Evolutionary conservation across 2,797 vertebrate species (phyloP).

Genomic region (Pelochelys cantorii): DNA sequence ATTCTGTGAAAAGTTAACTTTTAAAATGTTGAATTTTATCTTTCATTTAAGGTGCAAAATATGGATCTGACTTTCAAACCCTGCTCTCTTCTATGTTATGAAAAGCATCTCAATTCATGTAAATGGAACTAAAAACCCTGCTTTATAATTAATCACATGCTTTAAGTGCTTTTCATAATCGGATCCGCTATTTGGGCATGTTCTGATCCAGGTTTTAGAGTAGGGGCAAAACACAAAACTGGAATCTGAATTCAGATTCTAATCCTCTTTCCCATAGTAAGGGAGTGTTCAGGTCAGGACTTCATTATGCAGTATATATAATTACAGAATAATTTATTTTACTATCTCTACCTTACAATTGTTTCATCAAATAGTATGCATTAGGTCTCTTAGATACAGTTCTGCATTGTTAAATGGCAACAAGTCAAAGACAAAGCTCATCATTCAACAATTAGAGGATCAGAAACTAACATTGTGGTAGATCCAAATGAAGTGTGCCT

Average conservation of each 20-base stretch:
- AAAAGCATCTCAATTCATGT: constrained; percentile 52
- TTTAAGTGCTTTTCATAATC: constrained; percentile 69
- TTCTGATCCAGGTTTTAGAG: constrained; percentile 16
- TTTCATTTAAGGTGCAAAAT: constrained; percentile 37
- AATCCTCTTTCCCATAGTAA: constrained; percentile 61
- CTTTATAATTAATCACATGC: constrained; percentile 61
- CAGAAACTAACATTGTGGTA: constrained; percentile 61
- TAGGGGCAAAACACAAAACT: constrained; percentile 61
- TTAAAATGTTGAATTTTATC: constrained; percentile 23
- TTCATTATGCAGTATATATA: constrained; percentile 54
- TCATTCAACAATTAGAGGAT: constrained; percentile 63
- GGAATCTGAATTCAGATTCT: constrained; percentile 64
- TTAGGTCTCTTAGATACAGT: constrained; percentile 30
- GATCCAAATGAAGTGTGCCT: constrained; percentile 41
- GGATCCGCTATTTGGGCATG: constrained; percentile 62
- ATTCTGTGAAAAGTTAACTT: constrained; percentile 9
- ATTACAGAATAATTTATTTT: constrained; percentile 63
- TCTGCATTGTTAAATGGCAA: constrained; percentile 69
- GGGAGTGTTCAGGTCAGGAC: constrained; percentile 48
- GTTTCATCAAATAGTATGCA: constrained; percentile 21
- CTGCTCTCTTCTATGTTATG: constrained; percentile 3
- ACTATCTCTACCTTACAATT: constrained; percentile 24
- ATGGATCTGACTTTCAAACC: constrained; percentile 37
- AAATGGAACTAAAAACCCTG: constrained; percentile 47
- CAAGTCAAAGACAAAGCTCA: constrained; percentile 67